Percentiles rank a stretch among this genome's conserved stretches.
These are phyloP conservation scores for Amazona vittata DNA, from an alignment of 2,113 vertebrate genomes.

Conservation along the genomic window DNA sequence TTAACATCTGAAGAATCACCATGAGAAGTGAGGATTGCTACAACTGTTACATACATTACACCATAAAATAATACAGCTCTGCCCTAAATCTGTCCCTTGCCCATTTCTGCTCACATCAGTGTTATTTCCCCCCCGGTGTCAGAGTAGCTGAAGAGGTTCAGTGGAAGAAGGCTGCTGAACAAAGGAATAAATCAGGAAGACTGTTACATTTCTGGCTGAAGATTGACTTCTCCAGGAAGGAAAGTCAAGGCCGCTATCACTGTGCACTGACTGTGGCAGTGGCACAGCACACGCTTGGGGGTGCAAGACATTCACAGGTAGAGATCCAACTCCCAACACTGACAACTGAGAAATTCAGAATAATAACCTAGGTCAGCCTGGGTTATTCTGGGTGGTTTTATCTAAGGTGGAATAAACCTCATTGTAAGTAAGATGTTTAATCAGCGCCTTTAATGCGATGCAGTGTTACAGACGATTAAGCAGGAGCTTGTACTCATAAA, in stretches of 20 bases:
- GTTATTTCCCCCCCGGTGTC: background rate
- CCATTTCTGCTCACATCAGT: rapidly evolving
- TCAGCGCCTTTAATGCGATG: background rate
- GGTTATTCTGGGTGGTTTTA: background rate
- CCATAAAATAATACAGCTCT: background rate
- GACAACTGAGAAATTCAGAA: background rate
- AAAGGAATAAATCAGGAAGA: background rate
- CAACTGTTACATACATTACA: rapidly evolving
- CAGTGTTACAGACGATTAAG: background rate
- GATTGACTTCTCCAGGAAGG: background rate
- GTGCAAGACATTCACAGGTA: background rate
- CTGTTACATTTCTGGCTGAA: background rate
- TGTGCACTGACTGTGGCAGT: background rate
- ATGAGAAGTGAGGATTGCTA: background rate
- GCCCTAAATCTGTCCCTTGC: background rate
- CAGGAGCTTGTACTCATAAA: constrained; percentile 8
- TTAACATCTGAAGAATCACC: background rate
- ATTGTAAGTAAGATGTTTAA: constrained; percentile 14
- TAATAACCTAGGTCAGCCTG: background rate
- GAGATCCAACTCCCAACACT: background rate
- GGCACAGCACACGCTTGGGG: background rate
- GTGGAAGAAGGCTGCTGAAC: background rate
- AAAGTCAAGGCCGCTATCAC: rapidly evolving
- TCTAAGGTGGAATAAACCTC: background rate
- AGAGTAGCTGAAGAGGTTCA: background rate